These are phyloP conservation scores for Drosophila willistoni DNA, from an alignment of 1,140 invertebrate genomes.

Conservation along the genomic window DNA sequence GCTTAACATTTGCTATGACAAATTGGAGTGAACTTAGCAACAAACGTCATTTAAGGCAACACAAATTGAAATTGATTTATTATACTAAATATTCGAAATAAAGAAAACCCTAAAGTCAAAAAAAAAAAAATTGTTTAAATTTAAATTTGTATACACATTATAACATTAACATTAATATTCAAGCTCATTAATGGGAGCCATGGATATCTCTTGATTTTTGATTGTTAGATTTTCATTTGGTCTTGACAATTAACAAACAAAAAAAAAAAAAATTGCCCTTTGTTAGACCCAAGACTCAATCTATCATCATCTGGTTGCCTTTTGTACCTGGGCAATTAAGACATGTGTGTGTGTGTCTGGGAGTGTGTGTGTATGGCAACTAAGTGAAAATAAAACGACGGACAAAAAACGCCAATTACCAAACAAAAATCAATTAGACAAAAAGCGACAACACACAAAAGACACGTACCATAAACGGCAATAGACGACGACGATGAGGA, in stretches of 20 bases:
- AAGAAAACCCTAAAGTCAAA: too few species aligned
- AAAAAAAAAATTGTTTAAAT: too few species aligned
- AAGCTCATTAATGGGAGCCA: not conserved
- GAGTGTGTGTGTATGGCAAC: conserved; percentile 6
- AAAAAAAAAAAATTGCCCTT: not conserved
- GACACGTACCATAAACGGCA: conserved; percentile 46
- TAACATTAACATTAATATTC: not conserved
- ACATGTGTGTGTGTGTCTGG: not conserved
- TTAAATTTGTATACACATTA: too few species aligned
- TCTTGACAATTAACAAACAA: conserved; percentile 15
- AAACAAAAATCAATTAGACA: conserved; percentile 58
- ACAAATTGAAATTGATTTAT: too few species aligned
- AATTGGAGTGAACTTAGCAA: not conserved
- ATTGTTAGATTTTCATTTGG: conserved; percentile 21
- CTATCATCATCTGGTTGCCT: not conserved
- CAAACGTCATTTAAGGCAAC: too few species aligned
- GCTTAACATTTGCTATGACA: not conserved
- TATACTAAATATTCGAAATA: too few species aligned
- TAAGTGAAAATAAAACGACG: conserved; percentile 17
- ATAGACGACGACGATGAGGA: conserved; percentile 9
- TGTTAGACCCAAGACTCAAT: not conserved
- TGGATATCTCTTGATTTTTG: not conserved
- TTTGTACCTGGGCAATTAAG: conserved; percentile 27
- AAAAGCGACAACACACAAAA: conserved; percentile 36
- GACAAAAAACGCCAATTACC: conserved; percentile 25